phyloP scores from a whole-genome alignment of 2,113 vertebrate genomes.

The Macaca fascicularis region DNA sequence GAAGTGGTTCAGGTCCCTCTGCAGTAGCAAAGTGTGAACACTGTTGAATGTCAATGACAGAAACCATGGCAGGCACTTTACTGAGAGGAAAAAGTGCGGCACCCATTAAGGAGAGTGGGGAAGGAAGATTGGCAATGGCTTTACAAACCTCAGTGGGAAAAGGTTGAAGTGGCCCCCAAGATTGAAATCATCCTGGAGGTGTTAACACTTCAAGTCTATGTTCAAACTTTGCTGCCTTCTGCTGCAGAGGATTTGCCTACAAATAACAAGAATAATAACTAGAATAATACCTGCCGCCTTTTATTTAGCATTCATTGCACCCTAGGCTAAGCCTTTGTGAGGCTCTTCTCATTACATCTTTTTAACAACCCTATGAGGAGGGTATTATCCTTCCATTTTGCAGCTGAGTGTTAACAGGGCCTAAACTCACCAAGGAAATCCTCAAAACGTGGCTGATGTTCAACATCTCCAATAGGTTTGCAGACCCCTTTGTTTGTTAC shows the following conservation, averaged over 20 bases:
- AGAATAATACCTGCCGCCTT: conserved; percentile 4
- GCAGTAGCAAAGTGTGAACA: not conserved
- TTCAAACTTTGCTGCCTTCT: conserved; percentile 13
- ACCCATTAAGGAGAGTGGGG: fast-evolving
- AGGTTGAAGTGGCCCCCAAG: not conserved
- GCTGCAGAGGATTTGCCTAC: not conserved
- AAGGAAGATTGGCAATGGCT: not conserved
- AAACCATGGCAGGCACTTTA: not conserved
- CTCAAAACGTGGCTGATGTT: not conserved
- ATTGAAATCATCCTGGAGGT: not conserved
- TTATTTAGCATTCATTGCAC: not conserved
- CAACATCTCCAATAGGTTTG: not conserved
- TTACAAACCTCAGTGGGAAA: not conserved
- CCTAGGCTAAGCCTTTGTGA: conserved; percentile 38
- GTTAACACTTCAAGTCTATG: not conserved
- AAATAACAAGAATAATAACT: conserved; percentile 47
- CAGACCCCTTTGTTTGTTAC: not conserved
- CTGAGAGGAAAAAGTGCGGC: not conserved
- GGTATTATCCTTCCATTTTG: conserved; percentile 41
- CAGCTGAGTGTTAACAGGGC: not conserved
- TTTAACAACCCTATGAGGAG: conserved; percentile 24
- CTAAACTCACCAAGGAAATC: conserved; percentile 1
- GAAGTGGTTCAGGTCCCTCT: not conserved
- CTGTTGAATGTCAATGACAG: not conserved
- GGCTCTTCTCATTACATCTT: conserved; percentile 62